These are phyloP conservation scores for Pelobates cultripes DNA, from an alignment of 2,797 vertebrate genomes.

Conservation along the genomic window DNA sequence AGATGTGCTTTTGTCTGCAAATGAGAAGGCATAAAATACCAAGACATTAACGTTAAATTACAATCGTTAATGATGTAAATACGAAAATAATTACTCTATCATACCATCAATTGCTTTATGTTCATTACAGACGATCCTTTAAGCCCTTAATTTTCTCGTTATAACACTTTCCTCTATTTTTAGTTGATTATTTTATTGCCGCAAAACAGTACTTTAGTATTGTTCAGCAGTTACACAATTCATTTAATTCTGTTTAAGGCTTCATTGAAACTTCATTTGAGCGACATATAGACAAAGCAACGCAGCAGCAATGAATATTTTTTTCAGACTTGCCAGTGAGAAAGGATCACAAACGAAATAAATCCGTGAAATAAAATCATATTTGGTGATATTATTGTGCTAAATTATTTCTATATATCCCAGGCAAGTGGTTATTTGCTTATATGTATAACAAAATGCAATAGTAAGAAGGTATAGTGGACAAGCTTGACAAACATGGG, in stretches of 20 bases:
- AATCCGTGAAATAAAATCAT: neutral
- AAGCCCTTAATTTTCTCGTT: slow-evolving; percentile 73
- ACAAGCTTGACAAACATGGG: too few species aligned
- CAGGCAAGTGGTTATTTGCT: too few species aligned
- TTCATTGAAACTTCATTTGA: slow-evolving; percentile 71
- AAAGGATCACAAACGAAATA: neutral
- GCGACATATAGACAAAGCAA: slow-evolving; percentile 55
- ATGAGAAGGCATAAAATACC: slow-evolving; percentile 69
- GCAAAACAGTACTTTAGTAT: slow-evolving; percentile 65
- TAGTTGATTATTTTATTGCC: slow-evolving; percentile 70
- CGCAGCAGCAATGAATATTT: slow-evolving; percentile 27
- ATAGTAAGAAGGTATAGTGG: too few species aligned
- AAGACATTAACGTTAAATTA: slow-evolving; percentile 70
- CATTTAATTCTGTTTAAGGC: slow-evolving; percentile 73
- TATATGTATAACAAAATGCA: too few species aligned
- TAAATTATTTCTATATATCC: too few species aligned
- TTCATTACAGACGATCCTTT: slow-evolving; percentile 74
- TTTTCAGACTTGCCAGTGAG: slow-evolving; percentile 28
- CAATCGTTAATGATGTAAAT: slow-evolving; percentile 71
- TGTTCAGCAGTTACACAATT: slow-evolving; percentile 71
- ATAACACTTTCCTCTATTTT: slow-evolving; percentile 72
- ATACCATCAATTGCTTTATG: slow-evolving; percentile 74
- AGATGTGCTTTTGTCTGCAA: slow-evolving; percentile 76
- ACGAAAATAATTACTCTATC: slow-evolving; percentile 75
- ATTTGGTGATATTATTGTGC: neutral